Base-by-base conservation (phyloP, 2,797 vertebrate species). In the Knipowitschia caucasica region DNA sequence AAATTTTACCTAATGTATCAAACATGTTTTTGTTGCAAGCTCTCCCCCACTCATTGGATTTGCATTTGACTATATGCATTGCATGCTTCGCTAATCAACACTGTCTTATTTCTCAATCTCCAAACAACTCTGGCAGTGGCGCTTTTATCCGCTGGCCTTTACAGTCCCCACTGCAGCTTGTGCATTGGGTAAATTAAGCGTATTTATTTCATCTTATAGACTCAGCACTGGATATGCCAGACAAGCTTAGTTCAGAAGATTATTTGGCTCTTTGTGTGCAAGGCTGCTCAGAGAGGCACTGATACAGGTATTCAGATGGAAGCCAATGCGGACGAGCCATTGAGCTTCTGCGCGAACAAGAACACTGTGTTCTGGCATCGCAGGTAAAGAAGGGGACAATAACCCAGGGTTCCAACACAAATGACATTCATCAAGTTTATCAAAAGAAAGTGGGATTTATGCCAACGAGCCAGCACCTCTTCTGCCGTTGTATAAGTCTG, bases 191-290 rank as follows among this genome's bases (percentile, higher is more conserved):
- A 86, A 86, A 89, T 87, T 83, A 87, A 83, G 78, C 76, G 64
- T 83, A 86, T 89, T 87, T 86, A 85, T 87, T 88, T 83, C 77
- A 81, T 78, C 83, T 86, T 88, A 85, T 73, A 83, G 84, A 86
- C 83, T 87, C 83, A 85, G 83, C 81, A 60, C 67, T 84, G 81
- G 78, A 85, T 85, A 80, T 76, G 83, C 83, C 84, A 86, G 85
- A 82, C 82, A 39, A 84, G 86, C 84, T 89, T 85, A 87, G 87
- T 86, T 86, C 79, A 77, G 84, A 87, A 88, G 87, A 89, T 89
- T 89, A 89, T 86, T 84, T 78, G 71, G 68, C 71, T 83, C 78
- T 88, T 87, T 88, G 83, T 89, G 82, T 71, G 80, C 64, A 69
- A 69, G 71, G 59, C 82, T 87, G 73, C 71, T 81, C 81, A 65